phyloP scores from a whole-genome alignment of 2,888 invertebrate genomes.

The Coelogynopora nodosa region DNA sequence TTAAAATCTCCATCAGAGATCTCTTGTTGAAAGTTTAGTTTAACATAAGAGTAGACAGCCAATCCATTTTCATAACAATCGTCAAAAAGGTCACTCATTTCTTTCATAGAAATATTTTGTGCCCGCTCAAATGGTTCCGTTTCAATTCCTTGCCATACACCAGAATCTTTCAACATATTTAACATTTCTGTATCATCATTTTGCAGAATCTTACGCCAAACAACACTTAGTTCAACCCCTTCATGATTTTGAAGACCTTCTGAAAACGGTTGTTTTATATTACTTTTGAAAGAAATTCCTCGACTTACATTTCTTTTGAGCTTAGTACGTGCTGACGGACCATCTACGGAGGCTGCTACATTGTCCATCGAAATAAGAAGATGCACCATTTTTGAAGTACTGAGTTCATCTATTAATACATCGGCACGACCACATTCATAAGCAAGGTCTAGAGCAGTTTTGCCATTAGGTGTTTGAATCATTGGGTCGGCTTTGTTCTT shows the following conservation, averaged over 20 bases:
- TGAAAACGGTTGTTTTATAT: no score
- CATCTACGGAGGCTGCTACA: neutral
- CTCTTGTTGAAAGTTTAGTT: slow-evolving; percentile 1
- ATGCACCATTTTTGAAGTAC: slow-evolving; percentile 29
- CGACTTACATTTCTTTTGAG: neutral
- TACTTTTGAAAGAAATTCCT: neutral
- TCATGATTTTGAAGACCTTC: neutral
- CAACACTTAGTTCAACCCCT: slow-evolving; percentile 20
- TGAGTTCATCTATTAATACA: slow-evolving; percentile 24
- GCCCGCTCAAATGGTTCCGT: slow-evolving; percentile 23
- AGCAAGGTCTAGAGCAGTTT: slow-evolving; percentile 38
- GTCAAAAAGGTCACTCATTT: slow-evolving; percentile 19
- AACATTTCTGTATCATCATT: slow-evolving; percentile 40
- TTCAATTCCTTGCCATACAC: slow-evolving; percentile 1
- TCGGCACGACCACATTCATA: slow-evolving; percentile 39
- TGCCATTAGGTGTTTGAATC: slow-evolving; percentile 17
- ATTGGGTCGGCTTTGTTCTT: slow-evolving; percentile 35
- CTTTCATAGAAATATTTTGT: neutral
- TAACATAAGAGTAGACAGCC: slow-evolving; percentile 35
- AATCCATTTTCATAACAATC: slow-evolving; percentile 42
- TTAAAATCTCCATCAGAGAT: slow-evolving; percentile 27
- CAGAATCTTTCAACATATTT: slow-evolving; percentile 8
- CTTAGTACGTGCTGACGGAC: neutral
- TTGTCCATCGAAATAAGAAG: slow-evolving; percentile 29
- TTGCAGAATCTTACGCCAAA: slow-evolving; percentile 39